Evolutionary conservation across 2,888 invertebrate genomes (phyloP).

Genomic region (Trachelus troglodyta): DNA sequence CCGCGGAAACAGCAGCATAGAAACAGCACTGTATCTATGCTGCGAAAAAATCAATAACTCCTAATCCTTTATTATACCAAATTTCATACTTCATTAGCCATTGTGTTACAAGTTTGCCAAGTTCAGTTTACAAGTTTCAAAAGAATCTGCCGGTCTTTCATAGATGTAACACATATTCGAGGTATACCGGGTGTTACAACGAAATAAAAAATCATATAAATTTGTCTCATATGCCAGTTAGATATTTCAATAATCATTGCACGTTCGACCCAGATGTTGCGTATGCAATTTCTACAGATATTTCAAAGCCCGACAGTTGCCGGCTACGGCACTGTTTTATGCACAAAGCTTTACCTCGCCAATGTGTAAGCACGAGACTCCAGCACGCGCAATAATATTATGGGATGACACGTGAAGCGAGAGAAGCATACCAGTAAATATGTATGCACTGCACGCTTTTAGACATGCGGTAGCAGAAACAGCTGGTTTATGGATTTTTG

Average conservation of each 20-base stretch:
- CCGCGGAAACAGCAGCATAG: background rate
- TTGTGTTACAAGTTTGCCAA: background rate
- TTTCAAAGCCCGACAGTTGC: background rate
- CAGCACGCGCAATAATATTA: background rate
- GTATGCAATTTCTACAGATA: background rate
- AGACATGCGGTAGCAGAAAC: background rate
- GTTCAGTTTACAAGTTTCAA: background rate
- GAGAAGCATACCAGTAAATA: background rate
- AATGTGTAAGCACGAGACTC: background rate
- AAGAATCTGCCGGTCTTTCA: background rate
- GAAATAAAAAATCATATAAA: constrained; percentile 7
- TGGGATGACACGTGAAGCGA: background rate
- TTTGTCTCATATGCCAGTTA: constrained; percentile 18
- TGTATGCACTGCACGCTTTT: background rate
- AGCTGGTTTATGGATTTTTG: background rate
- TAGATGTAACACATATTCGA: background rate
- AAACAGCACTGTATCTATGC: background rate
- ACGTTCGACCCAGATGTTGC: constrained; percentile 5
- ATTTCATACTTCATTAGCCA: background rate
- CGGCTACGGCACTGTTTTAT: background rate
- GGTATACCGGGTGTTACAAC: background rate
- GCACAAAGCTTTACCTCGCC: background rate
- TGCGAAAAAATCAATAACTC: background rate
- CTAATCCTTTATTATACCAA: background rate
- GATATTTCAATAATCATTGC: background rate